A percentile compares a stretch with the other conserved stretches of the same genome.
Evolutionary conservation across 2,797 vertebrate species (phyloP).

Genomic region (Argentina silus): DNA sequence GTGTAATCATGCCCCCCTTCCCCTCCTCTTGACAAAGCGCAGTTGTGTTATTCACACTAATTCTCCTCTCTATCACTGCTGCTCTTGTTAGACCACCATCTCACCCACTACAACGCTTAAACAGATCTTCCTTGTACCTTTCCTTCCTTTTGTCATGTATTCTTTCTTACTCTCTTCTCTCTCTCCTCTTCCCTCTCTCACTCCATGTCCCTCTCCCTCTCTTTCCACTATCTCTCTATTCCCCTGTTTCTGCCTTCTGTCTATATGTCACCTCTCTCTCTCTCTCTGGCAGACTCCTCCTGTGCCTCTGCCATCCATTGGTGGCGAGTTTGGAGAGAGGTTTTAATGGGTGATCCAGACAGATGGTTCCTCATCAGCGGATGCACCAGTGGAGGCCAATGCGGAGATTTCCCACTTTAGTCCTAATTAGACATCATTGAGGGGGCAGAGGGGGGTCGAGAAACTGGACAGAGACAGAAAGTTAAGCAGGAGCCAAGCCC

Average conservation of each 20-base stretch:
- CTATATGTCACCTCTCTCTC: not conserved
- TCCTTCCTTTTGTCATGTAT: not conserved
- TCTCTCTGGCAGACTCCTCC: not conserved
- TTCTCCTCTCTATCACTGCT: constrained; percentile 28
- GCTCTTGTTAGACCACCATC: constrained; percentile 33
- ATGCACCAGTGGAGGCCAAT: constrained; percentile 19
- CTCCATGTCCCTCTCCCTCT: constrained; percentile 6
- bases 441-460: not conserved
- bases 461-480: not conserved
- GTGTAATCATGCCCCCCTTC: constrained; percentile 30
- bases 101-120: constrained; percentile 27
- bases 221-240: not conserved
- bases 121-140: not conserved
- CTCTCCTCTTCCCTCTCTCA: constrained; percentile 1
- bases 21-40: not conserved
- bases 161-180: constrained; percentile 6
- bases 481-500: not conserved
- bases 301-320: constrained; percentile 11
- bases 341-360: constrained; percentile 36
- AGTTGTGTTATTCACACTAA: constrained; percentile 39
- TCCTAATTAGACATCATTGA: constrained; percentile 20
- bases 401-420: constrained; percentile 9
- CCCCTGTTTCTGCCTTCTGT: constrained; percentile 1
- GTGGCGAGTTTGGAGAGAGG: constrained; percentile 9
- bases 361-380: constrained; percentile 38